Base-by-base conservation (phyloP, 2,888 invertebrate species). In the Unio pictorum region DNA sequence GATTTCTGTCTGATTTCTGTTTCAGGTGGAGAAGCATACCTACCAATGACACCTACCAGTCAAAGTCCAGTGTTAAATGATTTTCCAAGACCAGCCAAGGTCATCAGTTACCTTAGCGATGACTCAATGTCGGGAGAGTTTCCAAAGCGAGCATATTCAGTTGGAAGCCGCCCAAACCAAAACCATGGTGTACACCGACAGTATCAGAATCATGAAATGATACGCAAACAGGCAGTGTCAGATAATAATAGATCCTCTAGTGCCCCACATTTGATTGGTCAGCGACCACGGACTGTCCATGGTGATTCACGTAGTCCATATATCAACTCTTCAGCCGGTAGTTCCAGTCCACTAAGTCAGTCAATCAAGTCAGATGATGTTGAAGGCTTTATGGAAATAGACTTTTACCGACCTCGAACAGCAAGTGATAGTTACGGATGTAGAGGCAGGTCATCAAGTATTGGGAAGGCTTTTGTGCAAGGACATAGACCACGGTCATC, bases 41-140 rank as follows among this genome's bases (percentile, higher is more conserved):
- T 87, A 6, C 82, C 84, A 11, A 84, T 86, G 86, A 80, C 84
- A 17, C 83, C 82, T 34, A 74, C 75, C 30, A 74, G 76, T 7
- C 77, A 74, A 61, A 83, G 82, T 73, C 81, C 82, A 1, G 68
- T 70, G n/a, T 64, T 73, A 30, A 79, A 78, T 30, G 78, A 76
- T 55, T 74, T 75, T 63, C 94, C 94, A 0, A 94, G 94, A 79
- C 91, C 96, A 64, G 95, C 95, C 85, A 95, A 95, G 85, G 95
- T 95, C 0, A 92, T 92, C 71, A 94, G 95, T 23, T 95, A 86
- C 68, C 74, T 87, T 45, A 80, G 83, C 78, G 93, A 93, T 81
- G 88, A 90, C 84, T 93, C 93, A 18, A 81, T 89, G 89, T 86
- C 87, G 3, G 78, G 80, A 92, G 81, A 92, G 77, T 79, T 82